A percentile compares a stretch with the other conserved stretches of the same genome.
Conservation (phyloP, 1,140 invertebrate genomes). For the Proales similis region DNA sequence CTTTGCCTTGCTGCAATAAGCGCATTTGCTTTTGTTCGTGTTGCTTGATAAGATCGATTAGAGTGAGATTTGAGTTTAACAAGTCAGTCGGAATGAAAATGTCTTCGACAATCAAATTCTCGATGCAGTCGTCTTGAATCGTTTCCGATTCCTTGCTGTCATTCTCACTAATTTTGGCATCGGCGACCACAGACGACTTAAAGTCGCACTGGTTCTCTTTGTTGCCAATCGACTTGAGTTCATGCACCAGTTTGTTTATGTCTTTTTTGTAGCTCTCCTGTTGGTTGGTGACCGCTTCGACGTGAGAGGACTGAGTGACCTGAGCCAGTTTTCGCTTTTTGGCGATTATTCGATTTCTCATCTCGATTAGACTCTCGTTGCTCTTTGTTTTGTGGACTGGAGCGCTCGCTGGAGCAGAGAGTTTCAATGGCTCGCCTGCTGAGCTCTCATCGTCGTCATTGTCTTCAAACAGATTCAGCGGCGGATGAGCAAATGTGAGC, state of each 20-base stretch:
- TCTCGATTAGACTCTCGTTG: not conserved
- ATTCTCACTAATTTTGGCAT: not conserved
- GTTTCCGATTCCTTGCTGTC: not conserved
- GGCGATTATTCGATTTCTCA: conserved; percentile 23
- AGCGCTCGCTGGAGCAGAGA: no score
- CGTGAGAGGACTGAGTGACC: not conserved
- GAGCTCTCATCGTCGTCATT: conserved; percentile 18
- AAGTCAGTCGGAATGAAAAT: not conserved
- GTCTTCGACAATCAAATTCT: not conserved
- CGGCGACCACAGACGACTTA: no score
- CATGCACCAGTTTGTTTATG: conserved; percentile 28
- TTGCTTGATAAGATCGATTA: not conserved
- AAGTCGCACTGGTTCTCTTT: not conserved
- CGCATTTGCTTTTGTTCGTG: not conserved
- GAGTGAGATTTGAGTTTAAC: not conserved
- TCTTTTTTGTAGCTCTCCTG: no score
- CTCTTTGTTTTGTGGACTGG: not conserved
- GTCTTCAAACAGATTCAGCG: conserved; percentile 25
- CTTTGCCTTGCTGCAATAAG: not conserved
- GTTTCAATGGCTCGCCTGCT: not conserved
- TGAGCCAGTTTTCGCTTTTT: conserved; percentile 16
- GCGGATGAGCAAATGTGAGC: not conserved
- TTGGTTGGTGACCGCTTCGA: not conserved
- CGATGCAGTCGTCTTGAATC: not conserved
- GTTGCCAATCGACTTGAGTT: conserved; percentile 28